phyloP scores from a whole-genome alignment of 2,888 invertebrate species.

The Paralinhomoeus sp. region DNA sequence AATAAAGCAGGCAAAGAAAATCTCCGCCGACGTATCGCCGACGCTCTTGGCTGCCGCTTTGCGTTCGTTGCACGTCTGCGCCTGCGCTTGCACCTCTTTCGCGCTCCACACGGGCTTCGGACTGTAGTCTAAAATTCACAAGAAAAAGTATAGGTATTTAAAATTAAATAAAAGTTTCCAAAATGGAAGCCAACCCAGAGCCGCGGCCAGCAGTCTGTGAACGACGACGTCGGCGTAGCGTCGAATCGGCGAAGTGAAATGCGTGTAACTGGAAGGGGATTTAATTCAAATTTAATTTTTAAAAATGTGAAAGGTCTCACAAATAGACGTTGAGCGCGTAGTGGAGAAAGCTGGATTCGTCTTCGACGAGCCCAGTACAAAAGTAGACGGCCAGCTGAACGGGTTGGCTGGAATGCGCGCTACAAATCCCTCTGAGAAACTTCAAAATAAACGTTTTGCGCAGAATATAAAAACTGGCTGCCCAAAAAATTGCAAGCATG shows the following conservation, averaged over 20 bases:
- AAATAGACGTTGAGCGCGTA: constrained; percentile 68
- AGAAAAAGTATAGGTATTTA: no score
- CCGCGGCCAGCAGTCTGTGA: constrained; percentile 48
- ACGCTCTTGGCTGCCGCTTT: constrained; percentile 62
- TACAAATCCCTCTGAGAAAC: no score
- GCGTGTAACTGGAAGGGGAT: constrained; percentile 53
- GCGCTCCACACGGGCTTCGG: constrained; percentile 4
- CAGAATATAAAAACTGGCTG: no score
- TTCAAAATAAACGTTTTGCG: no score
- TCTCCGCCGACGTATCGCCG: constrained; percentile 52
- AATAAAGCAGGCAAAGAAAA: constrained; percentile 58
- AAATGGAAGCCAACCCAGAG: constrained; percentile 28
- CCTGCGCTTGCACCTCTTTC: constrained; percentile 28
- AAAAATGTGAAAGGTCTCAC: no score
- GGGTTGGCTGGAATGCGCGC: no score
- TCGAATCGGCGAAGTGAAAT: constrained; percentile 87
- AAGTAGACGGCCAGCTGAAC: constrained; percentile 31
- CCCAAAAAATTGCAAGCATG: no score
- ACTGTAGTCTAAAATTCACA: constrained; percentile 3
- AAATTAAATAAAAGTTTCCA: no score
- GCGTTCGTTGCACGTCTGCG: constrained; percentile 57
- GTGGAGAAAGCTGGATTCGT: constrained; percentile 37
- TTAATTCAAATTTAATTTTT: no score
- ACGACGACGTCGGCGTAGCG: constrained; percentile 68
- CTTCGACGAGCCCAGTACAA: constrained; percentile 26